Evolutionary conservation across 2,797 vertebrate genomes (phyloP).

Genomic region (Lagorchestes hirsutus): DNA sequence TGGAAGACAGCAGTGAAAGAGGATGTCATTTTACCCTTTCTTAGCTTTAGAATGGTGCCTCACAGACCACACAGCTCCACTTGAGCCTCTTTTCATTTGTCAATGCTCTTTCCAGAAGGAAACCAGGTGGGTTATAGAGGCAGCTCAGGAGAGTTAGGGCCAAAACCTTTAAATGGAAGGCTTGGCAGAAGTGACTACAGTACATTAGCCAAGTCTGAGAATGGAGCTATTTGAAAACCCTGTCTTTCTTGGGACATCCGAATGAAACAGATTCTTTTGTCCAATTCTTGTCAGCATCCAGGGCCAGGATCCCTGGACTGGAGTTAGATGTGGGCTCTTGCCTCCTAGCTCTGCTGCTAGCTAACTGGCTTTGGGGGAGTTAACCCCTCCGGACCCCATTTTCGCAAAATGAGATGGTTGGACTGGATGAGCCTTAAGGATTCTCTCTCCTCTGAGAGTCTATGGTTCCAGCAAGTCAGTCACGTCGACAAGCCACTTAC

Average conservation of each 20-base stretch:
- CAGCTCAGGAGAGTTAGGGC: neutral
- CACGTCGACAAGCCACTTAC: neutral
- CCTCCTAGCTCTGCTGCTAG: neutral
- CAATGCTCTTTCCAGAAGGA: neutral
- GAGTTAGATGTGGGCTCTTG: neutral
- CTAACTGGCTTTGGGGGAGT: constrained; percentile 24
- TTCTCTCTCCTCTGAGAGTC: neutral
- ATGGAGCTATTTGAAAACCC: neutral
- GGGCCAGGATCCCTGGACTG: neutral
- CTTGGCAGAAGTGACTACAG: neutral
- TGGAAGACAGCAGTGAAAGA: neutral
- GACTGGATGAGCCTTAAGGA: neutral
- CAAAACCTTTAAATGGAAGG: neutral
- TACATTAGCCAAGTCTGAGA: neutral
- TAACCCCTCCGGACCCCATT: constrained; percentile 7
- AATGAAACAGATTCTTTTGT: neutral
- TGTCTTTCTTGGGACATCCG: neutral
- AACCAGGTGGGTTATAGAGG: neutral
- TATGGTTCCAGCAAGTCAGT: neutral
- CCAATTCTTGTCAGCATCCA: neutral
- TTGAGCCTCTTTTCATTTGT: neutral
- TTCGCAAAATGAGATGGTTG: constrained; percentile 11
- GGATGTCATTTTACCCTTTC: constrained; percentile 8
- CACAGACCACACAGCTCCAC: neutral
- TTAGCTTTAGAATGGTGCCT: neutral